Base-by-base conservation (phyloP, 2,113 vertebrate genomes). In the Probosciger aterrimus region DNA sequence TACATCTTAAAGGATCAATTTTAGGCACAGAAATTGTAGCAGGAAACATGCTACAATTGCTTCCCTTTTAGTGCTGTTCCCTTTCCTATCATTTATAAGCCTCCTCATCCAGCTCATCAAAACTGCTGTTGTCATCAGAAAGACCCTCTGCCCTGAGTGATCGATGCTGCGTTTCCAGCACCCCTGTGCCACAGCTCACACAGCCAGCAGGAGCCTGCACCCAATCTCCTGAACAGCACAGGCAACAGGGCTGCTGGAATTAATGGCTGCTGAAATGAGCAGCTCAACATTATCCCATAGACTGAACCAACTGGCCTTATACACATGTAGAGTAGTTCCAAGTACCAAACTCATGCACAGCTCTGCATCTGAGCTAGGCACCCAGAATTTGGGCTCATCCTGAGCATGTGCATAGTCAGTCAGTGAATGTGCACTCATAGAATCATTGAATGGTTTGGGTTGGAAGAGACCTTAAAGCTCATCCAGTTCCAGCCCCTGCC, bases 111-210 rank as follows among this genome's bases (percentile, higher is more conserved):
- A 85, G 17, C 39, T 73, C 43, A 55, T 7, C 65, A 73, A 69
- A 90, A 80, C 52, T 39, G 49, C 35, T 24, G 39, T 8, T 2
- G 2, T 19, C 47, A 68, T 18, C 33, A 82, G 71, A 68, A 78
- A 52, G 62, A 4, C 30, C 59, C 47, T 20, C n/a, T 69, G 27
- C 37, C 63, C 19, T 0, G 1, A 43, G 50, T 17, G 57, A 86
- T 33, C 0, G 0, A 14, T 71, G 74, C 14, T 0, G 2, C 1
- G 8, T 57, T 87, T 30, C 81, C 59, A 90, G 63, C 44, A n/a
- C 47, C 4, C 14, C 47, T 35, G 39, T 18, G 16, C 37, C 79
- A 57, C 2, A 20, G 53, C 31, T 80, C 9, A 44, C 22, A 7
- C 17, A 37, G 46, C 35, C 90, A 92, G 60, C 11, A 91, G 57